These are phyloP conservation scores for Bombus terrestris DNA, from an alignment of 1,140 invertebrate genomes.

Conservation along the genomic window DNA sequence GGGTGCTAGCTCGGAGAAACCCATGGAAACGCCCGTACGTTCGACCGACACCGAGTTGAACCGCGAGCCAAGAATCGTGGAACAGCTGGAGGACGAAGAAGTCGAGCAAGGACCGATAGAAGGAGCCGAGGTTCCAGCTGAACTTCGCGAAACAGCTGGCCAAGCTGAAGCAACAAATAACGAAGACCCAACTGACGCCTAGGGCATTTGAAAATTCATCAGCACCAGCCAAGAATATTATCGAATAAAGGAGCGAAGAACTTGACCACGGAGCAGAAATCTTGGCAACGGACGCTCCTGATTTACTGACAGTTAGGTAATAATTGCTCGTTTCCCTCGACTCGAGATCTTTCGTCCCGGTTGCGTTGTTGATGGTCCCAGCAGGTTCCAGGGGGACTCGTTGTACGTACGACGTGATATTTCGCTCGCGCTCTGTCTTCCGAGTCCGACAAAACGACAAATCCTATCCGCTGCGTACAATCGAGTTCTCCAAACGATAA, in stretches of 20 bases:
- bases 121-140: background rate
- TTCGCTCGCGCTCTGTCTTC: too few relatives aligned
- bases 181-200: background rate
- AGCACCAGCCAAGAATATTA: too few relatives aligned
- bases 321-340: background rate
- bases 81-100: background rate
- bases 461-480: too few relatives aligned
- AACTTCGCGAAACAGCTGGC: background rate
- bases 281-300: background rate
- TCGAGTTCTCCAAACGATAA: too few relatives aligned
- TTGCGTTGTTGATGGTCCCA: too few relatives aligned
- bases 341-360: background rate
- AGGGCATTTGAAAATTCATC: background rate
- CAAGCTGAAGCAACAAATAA: too few relatives aligned
- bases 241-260: background rate
- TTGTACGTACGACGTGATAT: background rate
- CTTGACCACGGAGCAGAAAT: background rate
- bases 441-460: too few relatives aligned
- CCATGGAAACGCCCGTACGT: too few relatives aligned
- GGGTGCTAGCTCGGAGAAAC: too few relatives aligned
- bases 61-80: background rate
- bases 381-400: background rate
- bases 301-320: background rate
- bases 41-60: too few relatives aligned
- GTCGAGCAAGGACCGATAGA: background rate